These are phyloP conservation scores for Scortum barcoo DNA, from an alignment of 2,113 vertebrate genomes.

Conservation along the genomic window DNA sequence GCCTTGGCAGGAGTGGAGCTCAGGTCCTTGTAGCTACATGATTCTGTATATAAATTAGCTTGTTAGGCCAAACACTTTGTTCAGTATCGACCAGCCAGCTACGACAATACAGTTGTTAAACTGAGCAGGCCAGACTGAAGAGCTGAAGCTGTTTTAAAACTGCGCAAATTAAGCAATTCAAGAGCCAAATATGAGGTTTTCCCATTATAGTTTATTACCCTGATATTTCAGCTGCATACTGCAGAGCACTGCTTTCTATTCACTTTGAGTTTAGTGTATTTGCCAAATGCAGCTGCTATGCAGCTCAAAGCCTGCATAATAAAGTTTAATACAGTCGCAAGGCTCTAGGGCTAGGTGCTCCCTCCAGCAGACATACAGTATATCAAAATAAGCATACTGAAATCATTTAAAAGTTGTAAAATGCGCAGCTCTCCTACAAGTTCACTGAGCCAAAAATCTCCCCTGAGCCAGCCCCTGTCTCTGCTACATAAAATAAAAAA, in stretches of 20 bases:
- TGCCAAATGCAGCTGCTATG: slow-evolving; percentile 62
- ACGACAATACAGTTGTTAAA: background rate
- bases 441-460: slow-evolving; percentile 66
- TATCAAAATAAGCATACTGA: slow-evolving; percentile 73
- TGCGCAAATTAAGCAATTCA: slow-evolving; percentile 27
- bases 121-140: background rate
- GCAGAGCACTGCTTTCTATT: slow-evolving; percentile 39
- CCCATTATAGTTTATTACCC: slow-evolving; percentile 28
- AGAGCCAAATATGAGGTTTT: slow-evolving; percentile 21
- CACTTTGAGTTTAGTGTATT: slow-evolving; percentile 53
- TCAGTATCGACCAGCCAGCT: background rate
- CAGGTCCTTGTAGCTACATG: background rate
- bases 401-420: slow-evolving; percentile 75
- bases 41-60: background rate
- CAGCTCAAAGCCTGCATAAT: slow-evolving; percentile 64
- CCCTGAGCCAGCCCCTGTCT: slow-evolving; percentile 56
- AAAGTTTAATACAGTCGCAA: slow-evolving; percentile 57
- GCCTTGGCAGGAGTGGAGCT: background rate
- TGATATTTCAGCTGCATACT: slow-evolving; percentile 35
- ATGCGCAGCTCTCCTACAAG: slow-evolving; percentile 66
- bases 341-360: slow-evolving; percentile 50
- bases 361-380: slow-evolving; percentile 52
- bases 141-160: slow-evolving; percentile 1
- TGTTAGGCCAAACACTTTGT: background rate
- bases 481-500: slow-evolving; percentile 30